Evolutionary conservation across 2,888 invertebrate genomes (phyloP), one percentile per base, ranked within the genome.

Genomic region (Metalampra italica): DNA sequence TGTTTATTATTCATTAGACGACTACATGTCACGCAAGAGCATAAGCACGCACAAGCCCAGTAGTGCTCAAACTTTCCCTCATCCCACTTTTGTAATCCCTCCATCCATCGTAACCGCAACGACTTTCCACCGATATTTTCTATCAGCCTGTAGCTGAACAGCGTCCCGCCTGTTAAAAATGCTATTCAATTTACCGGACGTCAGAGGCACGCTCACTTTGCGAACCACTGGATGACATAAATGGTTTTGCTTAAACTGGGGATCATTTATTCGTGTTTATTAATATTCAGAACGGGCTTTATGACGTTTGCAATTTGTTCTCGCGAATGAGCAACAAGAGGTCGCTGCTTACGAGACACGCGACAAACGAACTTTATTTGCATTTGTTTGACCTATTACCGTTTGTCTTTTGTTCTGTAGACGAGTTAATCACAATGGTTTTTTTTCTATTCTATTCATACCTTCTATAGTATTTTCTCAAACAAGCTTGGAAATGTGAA

Each of bases 1-100:
- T 83, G 85, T 84, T 87, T 84, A 86, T 87, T 87, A 86, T 86
- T 86, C 86, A 86, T 86, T 82, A 85, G 83, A 81, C 78, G 84
- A 76, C 72, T 75, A 77, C 80, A 77, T 77, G 82, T 84, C 87
- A 87, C 86, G 87, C 86, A 78, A 85, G 70, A 74, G 72, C 71
- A 66, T 64, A 69, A 70, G 81, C 85, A 84, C 86, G 85, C 84
- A 82, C 82, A 73, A 71, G 71, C 73, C 69, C 81, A 70, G 71
- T 69, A 79, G 72, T 79, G 78, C 83, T 80, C 72, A 79, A 84
- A 81, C 79, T 79, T 82, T 75, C 62, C 69, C 69, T 69, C 60
- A 58, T 59, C 65, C 63, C 54, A 63, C 62, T 71, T 64, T 66
- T 62, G 63, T 64, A 62, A 59, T 67, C 62, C 54, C 54, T 60